A percentile compares a stretch with the other conserved stretches of the same genome.
phyloP scores from a whole-genome alignment of 2,888 invertebrate species.

The Drosophila ochracea region DNA sequence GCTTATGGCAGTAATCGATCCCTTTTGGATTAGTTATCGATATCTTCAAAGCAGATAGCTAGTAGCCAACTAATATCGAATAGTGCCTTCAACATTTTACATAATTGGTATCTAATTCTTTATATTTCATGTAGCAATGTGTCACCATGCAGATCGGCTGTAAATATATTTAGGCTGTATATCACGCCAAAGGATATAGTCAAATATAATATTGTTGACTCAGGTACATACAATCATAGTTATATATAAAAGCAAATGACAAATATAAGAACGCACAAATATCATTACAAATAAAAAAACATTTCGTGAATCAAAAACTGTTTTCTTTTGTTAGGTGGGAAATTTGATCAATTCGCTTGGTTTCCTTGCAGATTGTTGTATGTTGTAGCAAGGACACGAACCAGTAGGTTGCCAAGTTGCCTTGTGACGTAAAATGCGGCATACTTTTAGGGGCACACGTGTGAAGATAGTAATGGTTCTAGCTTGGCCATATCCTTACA shows the following conservation, averaged over 20 bases:
- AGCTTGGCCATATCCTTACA: not conserved
- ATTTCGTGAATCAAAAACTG: not conserved
- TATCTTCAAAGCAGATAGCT: not conserved
- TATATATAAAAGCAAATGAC: not conserved
- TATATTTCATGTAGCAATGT: not conserved
- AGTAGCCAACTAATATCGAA: not conserved
- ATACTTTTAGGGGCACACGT: not conserved
- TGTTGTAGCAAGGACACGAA: not conserved
- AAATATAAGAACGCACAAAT: not conserved
- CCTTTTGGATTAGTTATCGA: not conserved
- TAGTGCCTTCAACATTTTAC: not conserved
- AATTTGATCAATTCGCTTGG: not conserved
- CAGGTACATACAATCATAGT: not conserved
- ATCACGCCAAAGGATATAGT: not conserved
- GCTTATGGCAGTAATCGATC: not conserved
- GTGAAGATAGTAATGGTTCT: not conserved
- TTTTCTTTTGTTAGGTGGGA: not conserved
- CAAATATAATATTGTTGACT: not conserved
- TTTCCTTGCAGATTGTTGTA: not conserved
- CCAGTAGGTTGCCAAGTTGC: not conserved
- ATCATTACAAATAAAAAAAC: not conserved
- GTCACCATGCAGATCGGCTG: not conserved
- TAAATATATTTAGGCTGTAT: not conserved
- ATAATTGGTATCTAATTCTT: not conserved
- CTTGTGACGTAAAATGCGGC: not conserved